Base-by-base conservation (phyloP, 2,797 vertebrate genomes). In the Hirundo rustica region DNA sequence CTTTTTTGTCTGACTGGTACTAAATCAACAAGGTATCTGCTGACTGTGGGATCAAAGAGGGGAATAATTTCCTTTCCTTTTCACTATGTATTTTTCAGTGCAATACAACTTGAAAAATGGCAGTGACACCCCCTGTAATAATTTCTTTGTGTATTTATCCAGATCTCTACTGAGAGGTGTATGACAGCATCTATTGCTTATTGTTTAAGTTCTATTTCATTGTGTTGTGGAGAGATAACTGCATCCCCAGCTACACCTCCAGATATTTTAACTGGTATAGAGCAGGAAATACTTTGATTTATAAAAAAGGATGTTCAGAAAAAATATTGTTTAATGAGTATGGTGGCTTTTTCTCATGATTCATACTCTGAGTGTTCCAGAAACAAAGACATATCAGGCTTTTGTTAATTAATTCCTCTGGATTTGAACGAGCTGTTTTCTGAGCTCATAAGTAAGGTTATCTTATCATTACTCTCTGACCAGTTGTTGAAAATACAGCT, bases 21-120 rank as follows among this genome's bases (percentile, higher is more conserved):
- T 68, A 77, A 48, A 95, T 61, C 85, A 96, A 94, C 93, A 91
- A 89, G 95, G 90, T 92, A 71, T 73, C 92, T 95, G 54, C 85
- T 51, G 8, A 95, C 76, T 96, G 4, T 67, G 36, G 71, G 45
- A 85, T 85, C 38, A 66, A 45, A 60, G 57, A 95, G 30, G 65
- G 61, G 19, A 97, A 95, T 68, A 50, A 80, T 85, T 93, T 92
- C 51, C 96, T 84, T 96, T 92, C 38, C 50, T 92, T 92, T 93
- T 95, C 86, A 90, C 20, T 96, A 78, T 53, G 30, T 92, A 84
- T 94, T 96, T 89, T 76, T 88, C 72, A 57, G 45, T 80, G 74
- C 74, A 95, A 64, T 79, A 61, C 38, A 89, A 54, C 51, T 92
- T 97, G 83, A 96, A 94, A 94, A 97, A 97, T 95, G 57, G 3